Evolutionary conservation across 2,113 vertebrate genomes (phyloP).

Genomic region (Melanerpes formicivorus): DNA sequence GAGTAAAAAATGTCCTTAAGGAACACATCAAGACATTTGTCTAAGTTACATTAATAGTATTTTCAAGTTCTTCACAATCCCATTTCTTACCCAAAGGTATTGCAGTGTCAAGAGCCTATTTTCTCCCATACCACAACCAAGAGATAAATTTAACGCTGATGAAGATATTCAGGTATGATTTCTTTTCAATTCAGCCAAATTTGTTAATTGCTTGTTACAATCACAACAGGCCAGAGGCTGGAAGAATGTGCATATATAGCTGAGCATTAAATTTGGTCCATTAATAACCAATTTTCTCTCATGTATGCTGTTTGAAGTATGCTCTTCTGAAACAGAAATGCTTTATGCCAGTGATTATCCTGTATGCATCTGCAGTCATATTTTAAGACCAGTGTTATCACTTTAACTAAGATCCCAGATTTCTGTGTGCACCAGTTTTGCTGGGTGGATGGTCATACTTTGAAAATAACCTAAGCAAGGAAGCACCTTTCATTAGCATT

Average conservation of each 20-base stretch:
- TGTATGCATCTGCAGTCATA: accelerated
- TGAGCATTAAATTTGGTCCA: neutral
- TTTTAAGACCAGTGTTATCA: neutral
- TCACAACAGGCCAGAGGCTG: neutral
- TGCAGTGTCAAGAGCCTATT: neutral
- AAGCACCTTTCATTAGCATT: neutral
- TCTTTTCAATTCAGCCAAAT: neutral
- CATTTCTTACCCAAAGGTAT: neutral
- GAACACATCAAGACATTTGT: neutral
- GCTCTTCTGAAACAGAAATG: neutral
- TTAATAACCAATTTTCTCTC: neutral
- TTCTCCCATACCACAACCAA: slow-evolving; percentile 51
- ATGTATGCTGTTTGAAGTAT: neutral
- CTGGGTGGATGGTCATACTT: neutral
- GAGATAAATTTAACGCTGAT: neutral
- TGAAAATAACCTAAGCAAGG: neutral
- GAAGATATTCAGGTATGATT: slow-evolving; percentile 36
- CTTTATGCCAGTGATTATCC: neutral
- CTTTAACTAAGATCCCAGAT: accelerated
- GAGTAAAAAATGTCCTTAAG: neutral
- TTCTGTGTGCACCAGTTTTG: neutral
- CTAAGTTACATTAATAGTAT: neutral
- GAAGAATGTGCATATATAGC: neutral
- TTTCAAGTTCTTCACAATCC: neutral
- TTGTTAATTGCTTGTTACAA: neutral